Percentiles rank a stretch among this genome's conserved stretches.
Conservation (phyloP, 2,113 vertebrate genomes). For the Lates calcarifer region DNA sequence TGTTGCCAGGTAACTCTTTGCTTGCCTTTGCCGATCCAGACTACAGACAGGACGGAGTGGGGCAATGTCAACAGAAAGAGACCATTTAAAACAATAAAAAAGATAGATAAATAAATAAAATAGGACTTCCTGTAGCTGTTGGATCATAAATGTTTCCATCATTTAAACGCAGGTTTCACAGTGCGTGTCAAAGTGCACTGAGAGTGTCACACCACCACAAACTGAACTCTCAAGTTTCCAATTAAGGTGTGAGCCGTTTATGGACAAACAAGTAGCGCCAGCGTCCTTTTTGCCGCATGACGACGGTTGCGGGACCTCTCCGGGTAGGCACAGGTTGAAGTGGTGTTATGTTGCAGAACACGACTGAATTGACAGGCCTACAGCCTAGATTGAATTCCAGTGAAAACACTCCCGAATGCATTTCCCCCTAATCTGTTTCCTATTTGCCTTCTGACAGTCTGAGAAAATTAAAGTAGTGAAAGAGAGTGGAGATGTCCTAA, state of each 20-base stretch:
- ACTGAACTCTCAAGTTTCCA: slow-evolving; percentile 34
- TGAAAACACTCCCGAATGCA: neutral
- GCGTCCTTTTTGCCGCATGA: slow-evolving; percentile 47
- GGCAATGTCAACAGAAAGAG: neutral
- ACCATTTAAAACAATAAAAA: neutral
- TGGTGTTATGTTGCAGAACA: slow-evolving; percentile 43
- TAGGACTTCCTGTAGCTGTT: neutral
- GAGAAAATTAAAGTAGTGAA: neutral
- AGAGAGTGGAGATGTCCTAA: neutral
- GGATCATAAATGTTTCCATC: neutral
- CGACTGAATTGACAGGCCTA: slow-evolving; percentile 4
- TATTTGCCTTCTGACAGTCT: neutral
- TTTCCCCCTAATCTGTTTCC: neutral
- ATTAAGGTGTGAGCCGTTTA: neutral
- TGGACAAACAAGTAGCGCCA: slow-evolving; percentile 16
- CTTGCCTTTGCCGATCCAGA: slow-evolving; percentile 22
- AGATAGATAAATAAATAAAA: neutral
- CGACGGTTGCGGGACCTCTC: slow-evolving; percentile 42
- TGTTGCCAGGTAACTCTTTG: slow-evolving; percentile 58
- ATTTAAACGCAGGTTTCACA: neutral
- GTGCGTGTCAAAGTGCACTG: neutral
- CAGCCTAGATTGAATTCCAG: slow-evolving; percentile 19
- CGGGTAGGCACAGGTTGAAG: slow-evolving; percentile 15
- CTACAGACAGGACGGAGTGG: slow-evolving; percentile 6
- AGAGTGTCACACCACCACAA: slow-evolving; percentile 2